Conservation (phyloP, 2,797 vertebrate genomes). For the Pantherophis vulpinus region DNA sequence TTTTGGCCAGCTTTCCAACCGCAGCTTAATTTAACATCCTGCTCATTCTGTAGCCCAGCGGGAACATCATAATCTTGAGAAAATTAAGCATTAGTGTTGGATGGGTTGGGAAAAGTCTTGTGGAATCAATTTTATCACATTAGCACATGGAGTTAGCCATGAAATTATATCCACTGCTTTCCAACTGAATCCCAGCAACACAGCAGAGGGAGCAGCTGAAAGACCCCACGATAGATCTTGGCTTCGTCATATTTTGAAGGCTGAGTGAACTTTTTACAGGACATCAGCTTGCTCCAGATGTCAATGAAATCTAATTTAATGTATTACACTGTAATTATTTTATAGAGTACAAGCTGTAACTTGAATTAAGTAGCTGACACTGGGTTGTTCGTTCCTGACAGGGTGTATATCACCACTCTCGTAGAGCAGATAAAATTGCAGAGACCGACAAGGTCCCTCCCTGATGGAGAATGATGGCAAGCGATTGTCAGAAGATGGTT, state of each 20-base stretch:
- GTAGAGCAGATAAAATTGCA: background rate
- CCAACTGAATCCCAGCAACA: background rate
- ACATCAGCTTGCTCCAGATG: background rate
- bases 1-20: background rate
- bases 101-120: background rate
- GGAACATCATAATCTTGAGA: constrained; percentile 15
- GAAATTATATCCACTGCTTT: background rate
- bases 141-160: background rate
- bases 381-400: too few relatives aligned
- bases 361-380: background rate
- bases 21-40: background rate
- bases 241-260: background rate
- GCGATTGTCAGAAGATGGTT: background rate
- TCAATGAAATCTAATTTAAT: constrained; percentile 1
- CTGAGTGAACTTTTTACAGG: background rate
- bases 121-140: background rate
- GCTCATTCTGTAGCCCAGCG: constrained; percentile 8
- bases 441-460: background rate
- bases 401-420: background rate
- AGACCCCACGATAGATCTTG: background rate
- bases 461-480: background rate
- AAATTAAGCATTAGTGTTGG: background rate
- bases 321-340: background rate
- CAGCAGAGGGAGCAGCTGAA: background rate
- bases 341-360: background rate